Percentiles rank a stretch among this genome's conserved stretches.
Conservation (phyloP, 2,797 vertebrate genomes). For the Chlorospingus flavigularis region DNA sequence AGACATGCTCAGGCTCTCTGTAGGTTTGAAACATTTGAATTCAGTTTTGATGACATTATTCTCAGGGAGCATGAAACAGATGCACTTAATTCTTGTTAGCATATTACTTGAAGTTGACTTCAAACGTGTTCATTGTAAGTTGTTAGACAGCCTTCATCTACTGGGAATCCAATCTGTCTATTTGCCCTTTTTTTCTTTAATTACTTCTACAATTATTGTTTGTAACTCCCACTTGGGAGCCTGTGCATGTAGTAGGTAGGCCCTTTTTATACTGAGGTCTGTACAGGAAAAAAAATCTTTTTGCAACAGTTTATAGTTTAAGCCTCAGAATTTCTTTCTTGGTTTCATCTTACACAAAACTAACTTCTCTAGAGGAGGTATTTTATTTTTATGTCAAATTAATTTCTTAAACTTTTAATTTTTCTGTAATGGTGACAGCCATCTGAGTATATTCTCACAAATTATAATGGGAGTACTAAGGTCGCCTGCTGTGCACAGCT, state of each 20-base stretch:
- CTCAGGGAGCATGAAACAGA: constrained; percentile 19
- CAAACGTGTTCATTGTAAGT: constrained; percentile 9
- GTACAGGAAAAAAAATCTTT: background rate
- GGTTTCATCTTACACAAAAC: background rate
- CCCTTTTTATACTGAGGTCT: background rate
- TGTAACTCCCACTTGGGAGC: background rate
- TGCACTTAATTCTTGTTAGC: constrained; percentile 28
- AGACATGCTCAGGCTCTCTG: background rate
- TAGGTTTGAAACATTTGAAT: constrained; percentile 27
- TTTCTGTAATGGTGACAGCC: background rate
- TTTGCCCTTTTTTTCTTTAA: background rate
- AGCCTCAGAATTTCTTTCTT: background rate
- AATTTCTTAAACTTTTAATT: background rate
- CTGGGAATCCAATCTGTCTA: constrained; percentile 1
- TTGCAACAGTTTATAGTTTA: background rate
- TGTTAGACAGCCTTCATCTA: background rate
- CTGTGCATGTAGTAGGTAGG: background rate
- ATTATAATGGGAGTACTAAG: background rate
- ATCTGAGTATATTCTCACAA: background rate
- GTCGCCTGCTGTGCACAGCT: background rate
- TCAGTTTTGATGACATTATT: constrained; percentile 44
- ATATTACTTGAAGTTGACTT: constrained; percentile 43
- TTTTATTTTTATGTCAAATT: background rate
- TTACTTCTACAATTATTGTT: background rate
- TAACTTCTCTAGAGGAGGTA: background rate